Percentiles rank a stretch among this genome's conserved stretches.
These are phyloP conservation scores for Dendronephthya gigantea DNA, from an alignment of 64 coral and sea anemone species.

Conservation along the genomic window DNA sequence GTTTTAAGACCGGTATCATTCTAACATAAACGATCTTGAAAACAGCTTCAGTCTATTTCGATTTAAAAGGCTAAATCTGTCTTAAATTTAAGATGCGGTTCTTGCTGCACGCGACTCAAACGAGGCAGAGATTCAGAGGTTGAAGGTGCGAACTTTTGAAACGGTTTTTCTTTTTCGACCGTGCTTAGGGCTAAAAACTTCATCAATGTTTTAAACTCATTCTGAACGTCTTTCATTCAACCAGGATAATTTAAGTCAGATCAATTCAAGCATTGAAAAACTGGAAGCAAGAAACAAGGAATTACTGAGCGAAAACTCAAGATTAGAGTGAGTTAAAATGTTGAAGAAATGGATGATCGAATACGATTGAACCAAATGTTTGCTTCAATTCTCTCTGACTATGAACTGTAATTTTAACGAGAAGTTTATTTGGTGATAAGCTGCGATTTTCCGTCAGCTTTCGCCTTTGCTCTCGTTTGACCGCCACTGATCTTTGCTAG, in stretches of 20 bases:
- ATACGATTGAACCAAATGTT: too few species aligned
- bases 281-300: conserved; percentile 61
- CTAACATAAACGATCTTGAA: not conserved
- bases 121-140: conserved; percentile 89
- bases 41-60: not conserved
- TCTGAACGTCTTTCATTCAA: not conserved
- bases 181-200: not conserved
- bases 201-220: not conserved
- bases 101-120: conserved; percentile 88
- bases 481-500: not conserved
- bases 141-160: conserved; percentile 47
- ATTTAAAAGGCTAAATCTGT: too few species aligned
- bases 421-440: too few species aligned
- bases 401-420: too few species aligned
- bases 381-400: too few species aligned
- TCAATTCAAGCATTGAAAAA: conserved; percentile 61
- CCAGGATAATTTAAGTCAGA: conserved; percentile 63
- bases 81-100: conserved; percentile 49
- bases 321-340: conserved; percentile 58
- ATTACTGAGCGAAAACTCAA: conserved; percentile 70
- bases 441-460: too few species aligned
- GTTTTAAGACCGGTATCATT: not conserved
- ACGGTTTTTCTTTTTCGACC: not conserved
- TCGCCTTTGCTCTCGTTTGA: not conserved
- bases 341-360: not conserved